A percentile compares a stretch with the other conserved stretches of the same genome.
phyloP scores from a whole-genome alignment of 2,113 vertebrate genomes.

The Psilopogon haemacephalus region DNA sequence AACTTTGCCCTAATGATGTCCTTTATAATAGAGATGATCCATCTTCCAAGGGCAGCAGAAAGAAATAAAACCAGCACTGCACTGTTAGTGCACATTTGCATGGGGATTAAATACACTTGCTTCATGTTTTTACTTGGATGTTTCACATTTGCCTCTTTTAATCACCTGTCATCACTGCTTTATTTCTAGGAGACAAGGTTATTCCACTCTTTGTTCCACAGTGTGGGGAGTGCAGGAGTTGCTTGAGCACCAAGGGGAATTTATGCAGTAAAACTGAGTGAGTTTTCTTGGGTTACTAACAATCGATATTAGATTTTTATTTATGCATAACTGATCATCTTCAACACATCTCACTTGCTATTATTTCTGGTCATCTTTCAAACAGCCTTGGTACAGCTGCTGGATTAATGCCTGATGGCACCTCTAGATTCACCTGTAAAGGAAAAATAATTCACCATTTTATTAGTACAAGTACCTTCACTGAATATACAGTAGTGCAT shows the following conservation, averaged over 20 bases:
- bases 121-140: not conserved
- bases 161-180: not conserved
- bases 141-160: not conserved
- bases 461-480: constrained; percentile 66
- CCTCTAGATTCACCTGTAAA: constrained; percentile 74
- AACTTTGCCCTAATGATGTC: not conserved
- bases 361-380: constrained; percentile 9
- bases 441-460: constrained; percentile 72
- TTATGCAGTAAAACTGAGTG: constrained; percentile 55
- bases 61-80: not conserved
- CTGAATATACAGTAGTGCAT: constrained; percentile 70
- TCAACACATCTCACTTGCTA: not conserved
- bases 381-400: not conserved
- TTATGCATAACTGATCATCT: not conserved
- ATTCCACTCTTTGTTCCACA: constrained; percentile 70
- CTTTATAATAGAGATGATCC: not conserved
- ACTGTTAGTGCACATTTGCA: not conserved
- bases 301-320: not conserved
- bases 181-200: constrained; percentile 72
- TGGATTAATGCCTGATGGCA: constrained; percentile 69
- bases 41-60: not conserved
- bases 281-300: constrained; percentile 8
- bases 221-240: constrained; percentile 68
- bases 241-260: constrained; percentile 55
- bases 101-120: not conserved